A percentile compares a stretch with the other conserved stretches of the same genome.
Conservation (phyloP, 2,888 invertebrate genomes). For the Coelogynopora nodosa region DNA sequence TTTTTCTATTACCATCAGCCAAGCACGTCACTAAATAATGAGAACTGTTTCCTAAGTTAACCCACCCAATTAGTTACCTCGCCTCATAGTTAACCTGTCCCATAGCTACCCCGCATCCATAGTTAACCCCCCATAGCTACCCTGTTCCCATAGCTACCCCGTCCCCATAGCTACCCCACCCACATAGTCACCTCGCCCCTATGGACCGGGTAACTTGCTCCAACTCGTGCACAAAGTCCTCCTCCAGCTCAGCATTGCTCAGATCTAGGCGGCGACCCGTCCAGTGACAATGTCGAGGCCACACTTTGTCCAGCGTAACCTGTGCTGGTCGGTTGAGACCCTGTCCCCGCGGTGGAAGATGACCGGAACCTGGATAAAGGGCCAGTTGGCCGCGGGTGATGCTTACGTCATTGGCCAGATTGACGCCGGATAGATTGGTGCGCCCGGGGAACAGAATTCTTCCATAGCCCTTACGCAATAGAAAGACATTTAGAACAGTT, state of each 20-base stretch:
- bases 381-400: background rate
- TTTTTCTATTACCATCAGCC: no score
- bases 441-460: background rate
- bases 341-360: background rate
- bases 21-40: no score
- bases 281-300: background rate
- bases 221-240: background rate
- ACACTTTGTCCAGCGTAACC: background rate
- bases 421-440: background rate
- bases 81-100: no score
- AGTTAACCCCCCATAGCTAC: no score
- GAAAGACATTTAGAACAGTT: no score
- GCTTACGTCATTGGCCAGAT: background rate
- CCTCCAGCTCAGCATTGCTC: background rate
- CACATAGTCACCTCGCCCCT: background rate
- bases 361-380: background rate
- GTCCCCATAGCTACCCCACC: no score
- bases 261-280: background rate
- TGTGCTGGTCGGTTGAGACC: background rate
- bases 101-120: no score
- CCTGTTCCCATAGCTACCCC: no score
- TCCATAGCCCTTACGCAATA: background rate
- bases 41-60: no score
- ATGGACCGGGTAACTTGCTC: background rate
- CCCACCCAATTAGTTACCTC: no score